These are phyloP conservation scores for Lottia scabra DNA, from an alignment of 2,888 invertebrate species.

Conservation along the genomic window DNA sequence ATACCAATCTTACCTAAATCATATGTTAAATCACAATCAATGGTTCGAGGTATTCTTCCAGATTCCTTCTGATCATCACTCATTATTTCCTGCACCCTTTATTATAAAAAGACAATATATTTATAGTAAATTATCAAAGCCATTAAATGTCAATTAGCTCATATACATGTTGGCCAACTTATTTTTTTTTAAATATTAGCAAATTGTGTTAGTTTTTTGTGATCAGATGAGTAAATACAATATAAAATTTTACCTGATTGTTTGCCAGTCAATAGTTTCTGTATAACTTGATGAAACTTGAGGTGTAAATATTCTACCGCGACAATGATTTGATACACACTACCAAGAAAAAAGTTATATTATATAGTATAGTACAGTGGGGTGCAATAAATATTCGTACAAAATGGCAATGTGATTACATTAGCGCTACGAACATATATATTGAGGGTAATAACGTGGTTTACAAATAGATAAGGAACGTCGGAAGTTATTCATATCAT, in stretches of 20 bases:
- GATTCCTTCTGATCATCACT: constrained; percentile 74
- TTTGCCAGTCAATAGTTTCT: constrained; percentile 83
- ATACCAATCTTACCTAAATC: constrained; percentile 75
- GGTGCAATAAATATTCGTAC: not conserved
- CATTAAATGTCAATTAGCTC: no score
- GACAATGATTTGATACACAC: constrained; percentile 65
- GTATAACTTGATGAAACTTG: constrained; percentile 73
- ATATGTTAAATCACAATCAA: constrained; percentile 87
- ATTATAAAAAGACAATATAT: constrained; percentile 9
- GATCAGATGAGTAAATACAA: not conserved
- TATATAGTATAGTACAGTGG: no score
- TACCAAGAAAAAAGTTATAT: constrained; percentile 55
- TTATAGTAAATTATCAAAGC: no score
- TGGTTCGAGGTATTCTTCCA: constrained; percentile 76
- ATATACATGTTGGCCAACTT: no score
- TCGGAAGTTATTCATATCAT: no score
- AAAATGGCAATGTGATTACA: no score
- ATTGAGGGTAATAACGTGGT: no score
- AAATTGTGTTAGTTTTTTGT: no score
- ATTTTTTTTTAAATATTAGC: no score
- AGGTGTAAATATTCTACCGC: constrained; percentile 65
- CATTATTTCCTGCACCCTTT: constrained; percentile 82
- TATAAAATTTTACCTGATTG: constrained; percentile 72
- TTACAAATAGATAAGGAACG: no score
- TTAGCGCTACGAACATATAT: no score